Conservation (phyloP, 2,113 vertebrate genomes). For the Motacilla tschutschensis region DNA sequence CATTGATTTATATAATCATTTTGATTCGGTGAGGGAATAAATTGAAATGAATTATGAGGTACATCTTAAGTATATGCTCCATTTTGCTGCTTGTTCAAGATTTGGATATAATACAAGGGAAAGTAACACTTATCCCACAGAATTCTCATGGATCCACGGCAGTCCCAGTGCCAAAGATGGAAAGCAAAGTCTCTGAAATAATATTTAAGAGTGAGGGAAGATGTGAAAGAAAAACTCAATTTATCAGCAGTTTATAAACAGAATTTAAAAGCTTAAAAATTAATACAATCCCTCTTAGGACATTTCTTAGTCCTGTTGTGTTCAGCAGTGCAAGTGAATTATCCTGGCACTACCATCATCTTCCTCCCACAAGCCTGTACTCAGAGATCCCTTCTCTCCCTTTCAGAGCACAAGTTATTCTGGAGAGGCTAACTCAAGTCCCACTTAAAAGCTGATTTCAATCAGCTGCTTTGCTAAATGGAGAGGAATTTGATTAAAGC, state of each 20-base stretch:
- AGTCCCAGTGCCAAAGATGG: not conserved
- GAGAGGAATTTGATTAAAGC: not conserved
- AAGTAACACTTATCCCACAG: not conserved
- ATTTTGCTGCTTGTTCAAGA: not conserved
- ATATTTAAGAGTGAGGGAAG: not conserved
- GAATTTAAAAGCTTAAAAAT: not conserved
- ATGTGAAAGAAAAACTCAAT: not conserved
- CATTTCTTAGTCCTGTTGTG: not conserved
- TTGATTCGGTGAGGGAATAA: slow-evolving; percentile 10
- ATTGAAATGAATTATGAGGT: not conserved
- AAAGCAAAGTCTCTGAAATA: not conserved
- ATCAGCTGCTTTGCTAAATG: not conserved
- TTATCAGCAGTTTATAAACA: not conserved
- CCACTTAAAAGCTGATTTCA: not conserved
- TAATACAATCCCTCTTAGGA: not conserved
- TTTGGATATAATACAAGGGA: not conserved
- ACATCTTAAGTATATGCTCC: not conserved
- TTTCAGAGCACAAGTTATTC: not conserved
- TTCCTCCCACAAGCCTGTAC: not conserved
- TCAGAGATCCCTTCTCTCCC: not conserved
- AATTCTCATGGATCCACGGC: not conserved
- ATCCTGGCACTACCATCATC: not conserved
- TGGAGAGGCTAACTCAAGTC: not conserved
- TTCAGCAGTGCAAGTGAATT: not conserved
- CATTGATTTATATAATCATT: slow-evolving; percentile 40